Percentiles rank a stretch among this genome's conserved stretches.
Evolutionary conservation across 64 coral and sea anemone genomes (phyloP).

Genomic region (Montipora foliosa): DNA sequence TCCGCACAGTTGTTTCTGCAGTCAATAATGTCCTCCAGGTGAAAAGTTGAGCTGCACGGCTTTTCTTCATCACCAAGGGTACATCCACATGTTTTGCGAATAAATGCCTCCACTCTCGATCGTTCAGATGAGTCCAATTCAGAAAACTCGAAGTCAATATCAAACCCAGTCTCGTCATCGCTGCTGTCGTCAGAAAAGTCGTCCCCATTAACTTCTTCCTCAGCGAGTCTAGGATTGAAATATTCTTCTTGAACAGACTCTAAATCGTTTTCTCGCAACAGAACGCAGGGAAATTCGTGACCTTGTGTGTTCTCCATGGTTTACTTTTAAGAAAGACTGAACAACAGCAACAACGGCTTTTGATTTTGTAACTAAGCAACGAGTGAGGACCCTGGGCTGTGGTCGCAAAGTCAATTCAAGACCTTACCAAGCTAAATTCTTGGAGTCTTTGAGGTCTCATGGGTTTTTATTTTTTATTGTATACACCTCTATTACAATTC

Average conservation of each 20-base stretch:
- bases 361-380: no score
- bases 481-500: no score
- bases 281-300: neutral
- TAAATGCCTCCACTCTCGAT: conserved; percentile 1
- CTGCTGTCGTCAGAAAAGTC: neutral
- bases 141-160: neutral
- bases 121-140: conserved; percentile 2
- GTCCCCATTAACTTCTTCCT: neutral
- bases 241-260: neutral
- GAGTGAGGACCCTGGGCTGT: no score
- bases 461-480: no score
- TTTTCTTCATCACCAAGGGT: neutral
- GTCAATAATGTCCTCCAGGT: no score
- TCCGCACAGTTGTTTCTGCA: no score
- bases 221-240: neutral
- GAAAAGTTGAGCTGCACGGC: neutral
- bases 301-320: no score
- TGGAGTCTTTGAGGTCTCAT: no score
- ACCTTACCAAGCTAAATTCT: no score
- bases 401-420: no score
- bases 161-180: neutral
- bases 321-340: no score
- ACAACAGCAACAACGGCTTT: no score
- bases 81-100: neutral
- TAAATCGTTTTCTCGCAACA: neutral